These are phyloP conservation scores for Megaceryle torquata DNA, from an alignment of 2,113 vertebrate species.

Conservation along the genomic window DNA sequence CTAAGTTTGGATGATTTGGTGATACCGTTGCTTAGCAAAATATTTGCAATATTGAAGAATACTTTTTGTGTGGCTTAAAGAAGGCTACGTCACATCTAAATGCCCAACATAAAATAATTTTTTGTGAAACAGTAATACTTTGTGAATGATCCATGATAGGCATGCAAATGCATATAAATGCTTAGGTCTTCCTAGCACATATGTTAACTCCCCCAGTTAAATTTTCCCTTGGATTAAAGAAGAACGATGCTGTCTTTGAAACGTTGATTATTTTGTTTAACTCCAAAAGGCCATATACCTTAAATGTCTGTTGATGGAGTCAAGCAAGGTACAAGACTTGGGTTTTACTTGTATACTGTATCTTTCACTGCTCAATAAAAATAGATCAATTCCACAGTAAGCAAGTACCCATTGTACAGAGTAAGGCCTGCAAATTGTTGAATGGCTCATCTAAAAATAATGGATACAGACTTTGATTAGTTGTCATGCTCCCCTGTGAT, in stretches of 20 bases:
- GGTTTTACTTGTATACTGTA: not conserved
- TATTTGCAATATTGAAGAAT: not conserved
- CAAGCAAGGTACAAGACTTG: not conserved
- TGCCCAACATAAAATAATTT: not conserved
- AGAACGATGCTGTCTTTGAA: not conserved
- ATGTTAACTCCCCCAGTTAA: not conserved
- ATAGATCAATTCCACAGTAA: not conserved
- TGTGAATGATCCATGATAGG: not conserved
- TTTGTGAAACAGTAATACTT: not conserved
- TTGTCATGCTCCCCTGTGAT: not conserved
- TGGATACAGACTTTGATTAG: not conserved
- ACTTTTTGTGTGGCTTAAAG: not conserved
- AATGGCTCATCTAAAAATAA: not conserved
- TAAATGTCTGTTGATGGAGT: not conserved
- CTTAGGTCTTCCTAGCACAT: not conserved
- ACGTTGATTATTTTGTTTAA: not conserved
- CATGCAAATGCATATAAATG: not conserved
- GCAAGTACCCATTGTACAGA: not conserved
- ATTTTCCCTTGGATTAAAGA: not conserved
- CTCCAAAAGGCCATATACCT: not conserved
- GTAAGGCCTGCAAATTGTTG: not conserved
- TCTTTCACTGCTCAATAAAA: not conserved
- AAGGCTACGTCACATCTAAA: not conserved
- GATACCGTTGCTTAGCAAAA: not conserved
- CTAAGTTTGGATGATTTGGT: not conserved